phyloP scores from a whole-genome alignment of 2,113 vertebrate genomes.

The Paraplagusia blochii region DNA sequence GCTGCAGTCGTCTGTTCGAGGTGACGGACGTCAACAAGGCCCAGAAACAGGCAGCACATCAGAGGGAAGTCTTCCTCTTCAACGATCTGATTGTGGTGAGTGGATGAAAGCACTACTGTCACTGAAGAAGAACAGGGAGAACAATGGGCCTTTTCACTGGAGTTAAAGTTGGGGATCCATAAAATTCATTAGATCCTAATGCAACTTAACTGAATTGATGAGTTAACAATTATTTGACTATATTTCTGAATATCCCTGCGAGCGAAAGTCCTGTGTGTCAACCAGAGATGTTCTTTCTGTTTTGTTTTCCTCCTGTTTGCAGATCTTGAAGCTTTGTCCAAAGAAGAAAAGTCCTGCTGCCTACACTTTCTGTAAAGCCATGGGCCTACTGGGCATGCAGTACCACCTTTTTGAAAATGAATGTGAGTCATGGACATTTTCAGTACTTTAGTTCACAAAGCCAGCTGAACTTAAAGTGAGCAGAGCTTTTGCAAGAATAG shows the following conservation, averaged over 20 bases:
- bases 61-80: slow-evolving; percentile 98
- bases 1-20: slow-evolving; percentile 96
- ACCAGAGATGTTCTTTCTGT: background rate
- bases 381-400: slow-evolving; percentile 93
- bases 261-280: too few species aligned
- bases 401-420: slow-evolving; percentile 97
- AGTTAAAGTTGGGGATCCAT: too few species aligned
- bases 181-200: too few species aligned
- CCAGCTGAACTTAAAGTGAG: too few species aligned
- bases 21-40: slow-evolving; percentile 94
- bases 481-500: too few species aligned
- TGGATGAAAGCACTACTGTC: background rate
- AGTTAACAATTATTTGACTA: too few species aligned
- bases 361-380: slow-evolving; percentile 93
- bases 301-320: slow-evolving; percentile 3
- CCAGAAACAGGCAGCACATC: slow-evolving; percentile 96
- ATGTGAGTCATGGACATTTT: slow-evolving; percentile 77
- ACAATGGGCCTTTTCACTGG: too few species aligned
- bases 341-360: slow-evolving; percentile 97
- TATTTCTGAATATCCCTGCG: too few species aligned
- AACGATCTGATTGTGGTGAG: slow-evolving; percentile 97
- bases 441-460: background rate
- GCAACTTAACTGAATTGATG: too few species aligned
- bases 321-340: slow-evolving; percentile 98
- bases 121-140: too few species aligned